Percentiles rank a stretch among this genome's conserved stretches.
Evolutionary conservation across 2,797 vertebrate genomes (phyloP).

Genomic region (Betta splendens): DNA sequence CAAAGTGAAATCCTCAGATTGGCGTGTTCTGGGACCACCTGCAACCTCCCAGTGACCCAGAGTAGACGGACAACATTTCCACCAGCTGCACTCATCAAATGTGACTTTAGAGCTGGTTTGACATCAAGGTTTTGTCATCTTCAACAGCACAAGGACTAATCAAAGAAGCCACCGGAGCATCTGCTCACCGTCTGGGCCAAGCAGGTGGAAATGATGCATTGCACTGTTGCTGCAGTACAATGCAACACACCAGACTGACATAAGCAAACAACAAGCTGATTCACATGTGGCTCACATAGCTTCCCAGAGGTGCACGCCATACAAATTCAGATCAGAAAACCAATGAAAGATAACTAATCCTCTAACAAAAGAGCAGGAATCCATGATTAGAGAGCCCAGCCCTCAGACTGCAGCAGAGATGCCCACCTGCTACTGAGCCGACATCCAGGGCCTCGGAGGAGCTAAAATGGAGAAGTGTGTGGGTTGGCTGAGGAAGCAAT

Average conservation of each 20-base stretch:
- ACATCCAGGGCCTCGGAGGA: slow-evolving; percentile 48
- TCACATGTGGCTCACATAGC: slow-evolving; percentile 51
- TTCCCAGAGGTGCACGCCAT: slow-evolving; percentile 20
- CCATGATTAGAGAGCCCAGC: slow-evolving; percentile 63
- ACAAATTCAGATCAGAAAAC: slow-evolving; percentile 51
- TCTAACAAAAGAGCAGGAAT: slow-evolving; percentile 64
- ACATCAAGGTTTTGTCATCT: slow-evolving; percentile 25
- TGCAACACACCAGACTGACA: slow-evolving; percentile 50
- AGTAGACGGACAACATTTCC: slow-evolving; percentile 13
- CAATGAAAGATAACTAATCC: slow-evolving; percentile 59
- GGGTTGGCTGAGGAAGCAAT: slow-evolving; percentile 62
- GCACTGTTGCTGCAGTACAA: slow-evolving; percentile 63
- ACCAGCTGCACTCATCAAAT: slow-evolving; percentile 7
- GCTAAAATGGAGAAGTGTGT: slow-evolving; percentile 77
- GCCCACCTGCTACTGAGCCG: slow-evolving; percentile 74
- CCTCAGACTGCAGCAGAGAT: slow-evolving; percentile 75
- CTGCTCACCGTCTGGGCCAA: slow-evolving; percentile 26
- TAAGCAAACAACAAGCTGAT: slow-evolving; percentile 51
- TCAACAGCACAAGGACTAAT: slow-evolving; percentile 38
- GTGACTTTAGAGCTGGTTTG: slow-evolving; percentile 19
- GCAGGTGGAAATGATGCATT: slow-evolving; percentile 52
- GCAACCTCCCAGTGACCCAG: slow-evolving; percentile 59
- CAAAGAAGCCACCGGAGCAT: slow-evolving; percentile 35
- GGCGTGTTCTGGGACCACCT: slow-evolving; percentile 50
- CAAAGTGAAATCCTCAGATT: slow-evolving; percentile 9